Evolutionary conservation across 2,797 vertebrate species (phyloP).

Genomic region (Hybognathus amarus): DNA sequence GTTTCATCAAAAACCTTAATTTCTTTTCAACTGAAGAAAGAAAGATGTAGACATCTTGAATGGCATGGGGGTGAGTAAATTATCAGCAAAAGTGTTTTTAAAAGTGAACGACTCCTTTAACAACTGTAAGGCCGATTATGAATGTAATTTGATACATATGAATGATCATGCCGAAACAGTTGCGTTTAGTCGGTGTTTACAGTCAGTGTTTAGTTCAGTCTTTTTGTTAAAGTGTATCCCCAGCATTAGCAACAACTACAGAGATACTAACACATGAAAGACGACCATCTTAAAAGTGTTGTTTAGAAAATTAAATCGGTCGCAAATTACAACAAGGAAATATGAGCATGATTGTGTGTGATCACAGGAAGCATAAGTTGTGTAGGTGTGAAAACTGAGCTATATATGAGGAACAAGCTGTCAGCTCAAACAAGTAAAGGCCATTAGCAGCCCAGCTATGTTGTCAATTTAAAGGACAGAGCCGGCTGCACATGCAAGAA

Average conservation of each 20-base stretch:
- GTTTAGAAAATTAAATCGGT: not conserved
- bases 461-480: not conserved
- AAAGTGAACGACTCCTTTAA: too few species aligned
- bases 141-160: too few species aligned
- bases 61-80: too few species aligned
- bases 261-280: not conserved
- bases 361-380: not conserved
- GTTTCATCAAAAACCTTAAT: too few species aligned
- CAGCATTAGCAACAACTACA: not conserved
- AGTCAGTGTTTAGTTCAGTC: too few species aligned
- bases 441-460: not conserved
- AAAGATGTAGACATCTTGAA: too few species aligned
- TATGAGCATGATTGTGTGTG: not conserved
- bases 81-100: too few species aligned
- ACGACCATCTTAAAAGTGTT: not conserved
- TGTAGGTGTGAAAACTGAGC: not conserved
- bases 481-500: not conserved
- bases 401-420: not conserved
- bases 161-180: too few species aligned
- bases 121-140: too few species aligned
- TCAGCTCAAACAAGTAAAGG: not conserved
- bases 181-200: too few species aligned
- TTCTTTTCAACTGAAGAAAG: too few species aligned
- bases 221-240: too few species aligned
- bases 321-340: not conserved